Base-by-base conservation (phyloP, 2,888 invertebrate species). In the Ligdia adustata region DNA sequence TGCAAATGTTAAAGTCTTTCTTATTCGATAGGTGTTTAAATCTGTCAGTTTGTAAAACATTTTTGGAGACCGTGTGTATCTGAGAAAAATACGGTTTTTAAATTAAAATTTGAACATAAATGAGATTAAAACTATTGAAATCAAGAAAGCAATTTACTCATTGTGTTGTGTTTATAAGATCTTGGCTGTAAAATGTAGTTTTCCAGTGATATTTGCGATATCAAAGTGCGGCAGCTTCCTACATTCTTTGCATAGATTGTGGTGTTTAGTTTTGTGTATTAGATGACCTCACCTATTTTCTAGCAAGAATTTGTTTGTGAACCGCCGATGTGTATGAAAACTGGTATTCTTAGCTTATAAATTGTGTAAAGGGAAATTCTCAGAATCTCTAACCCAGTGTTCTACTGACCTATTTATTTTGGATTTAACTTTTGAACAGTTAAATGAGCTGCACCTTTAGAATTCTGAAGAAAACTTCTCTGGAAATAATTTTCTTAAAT, bases 201-300 rank as follows among this genome's bases (percentile, higher is more conserved):
- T 9, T 29, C 24, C 46, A 39, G 24, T 41, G 18, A 26, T 15
- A 26, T 35, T 9, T 15, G 12, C 5, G 18, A 2, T 11, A 11
- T 35, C 5, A 18, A 5, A 14, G 27, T 46, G 16, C 9, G 29
- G 29, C 15, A 32, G 35, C 7, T n/a, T 22, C 16, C 37, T 33
- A 43, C 42, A 43, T 41, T 47, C 46, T 24, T 41, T 33, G 5
- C 37, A 38, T 26, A 24, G 14, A 28, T 11, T 31, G n/a, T 27
- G 12, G 4, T 27, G 18, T 32, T n/a, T 32, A 38, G 37, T 43
- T 48, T 52, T 50, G 20, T 53, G 54, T 50, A 48, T 51, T 41
- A 54, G 67, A 74, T 80, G 82, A 82, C 63, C 77, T 81, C 82
- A 77, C 57, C 55, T 64, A 66, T 64, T 68, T 72, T 31, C 42